Evolutionary conservation across 2,888 invertebrate genomes (phyloP), one percentile per base, ranked within the genome.

Genomic region (Nomada fabriciana): DNA sequence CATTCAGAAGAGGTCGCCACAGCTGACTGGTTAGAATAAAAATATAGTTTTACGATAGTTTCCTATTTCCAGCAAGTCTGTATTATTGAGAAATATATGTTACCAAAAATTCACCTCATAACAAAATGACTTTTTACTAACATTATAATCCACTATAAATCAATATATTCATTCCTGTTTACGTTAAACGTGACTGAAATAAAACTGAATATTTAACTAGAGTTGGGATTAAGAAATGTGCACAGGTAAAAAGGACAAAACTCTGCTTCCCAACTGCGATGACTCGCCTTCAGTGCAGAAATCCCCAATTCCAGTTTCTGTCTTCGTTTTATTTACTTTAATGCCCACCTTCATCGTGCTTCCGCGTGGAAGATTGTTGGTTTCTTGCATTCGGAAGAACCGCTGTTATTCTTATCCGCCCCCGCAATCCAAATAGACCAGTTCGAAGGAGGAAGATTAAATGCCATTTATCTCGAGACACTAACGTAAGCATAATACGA

Each of bases 361-460:
- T 18, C 36, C 25, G 9, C 57, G n/a, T 50, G 3, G 15, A 55
- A 23, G 52, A 55, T 42, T 23, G 9, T 15, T 18, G 10, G 42
- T 42, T 23, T 20, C 20, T 63, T 15, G 9, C 61, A 53, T 63
- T 20, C 36, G 15, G 23, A 43, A n/a, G 18, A 63, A 7, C 15
- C n/a, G 36, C 15, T 53, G 42, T 53, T 63, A 72, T 61, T 42
- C 53, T 42, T n/a, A 42, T 42, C 29, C 18, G 11, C 47, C n/a
- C 25, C 36, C 4, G 42, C 53, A 36, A 53, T 2, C 29, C 29
- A 42, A 47, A 70, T 29, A 25, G 29, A 25, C 29, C 13, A 47
- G 15, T 70, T 70, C 59, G 36, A 15, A 55, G 55, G 53, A 67
- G 36, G 11, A 29, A 47, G 63, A 72, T 63, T 23, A 63, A 7